Evolutionary conservation across 2,797 vertebrate species (phyloP).

Genomic region (Eupleurogrammus muticus): DNA sequence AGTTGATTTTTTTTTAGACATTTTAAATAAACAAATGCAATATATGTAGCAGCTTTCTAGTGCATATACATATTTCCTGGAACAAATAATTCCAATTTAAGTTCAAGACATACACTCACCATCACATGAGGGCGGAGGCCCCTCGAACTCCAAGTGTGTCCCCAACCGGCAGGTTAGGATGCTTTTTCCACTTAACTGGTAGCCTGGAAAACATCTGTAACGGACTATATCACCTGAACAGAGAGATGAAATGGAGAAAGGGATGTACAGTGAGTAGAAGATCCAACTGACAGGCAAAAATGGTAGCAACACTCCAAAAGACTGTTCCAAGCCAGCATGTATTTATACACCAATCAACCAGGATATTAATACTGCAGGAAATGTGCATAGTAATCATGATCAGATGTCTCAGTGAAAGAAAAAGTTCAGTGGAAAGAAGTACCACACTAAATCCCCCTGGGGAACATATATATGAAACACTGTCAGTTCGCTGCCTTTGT

Average conservation of each 20-base stretch:
- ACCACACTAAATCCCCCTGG: conserved; percentile 33
- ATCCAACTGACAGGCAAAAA: conserved; percentile 2
- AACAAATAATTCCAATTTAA: neutral
- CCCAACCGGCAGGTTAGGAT: conserved; percentile 94
- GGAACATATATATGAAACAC: conserved; percentile 34
- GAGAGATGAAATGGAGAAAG: conserved; percentile 15
- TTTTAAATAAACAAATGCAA: too few relatives aligned
- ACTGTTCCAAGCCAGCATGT: conserved; percentile 6
- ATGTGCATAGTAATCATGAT: conserved; percentile 23
- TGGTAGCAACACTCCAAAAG: conserved; percentile 2
- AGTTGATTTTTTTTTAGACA: too few relatives aligned
- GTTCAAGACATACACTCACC: conserved; percentile 80
- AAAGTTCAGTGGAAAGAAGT: conserved; percentile 23
- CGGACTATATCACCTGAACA: conserved; percentile 92
- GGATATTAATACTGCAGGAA: conserved; percentile 10
- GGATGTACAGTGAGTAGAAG: neutral
- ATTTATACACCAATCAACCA: conserved; percentile 4
- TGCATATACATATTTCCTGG: too few relatives aligned
- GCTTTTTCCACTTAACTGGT: conserved; percentile 91
- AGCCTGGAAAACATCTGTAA: conserved; percentile 95
- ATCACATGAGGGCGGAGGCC: conserved; percentile 95
- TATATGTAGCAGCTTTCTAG: too few relatives aligned
- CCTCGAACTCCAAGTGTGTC: conserved; percentile 94
- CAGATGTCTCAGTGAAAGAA: conserved; percentile 25
- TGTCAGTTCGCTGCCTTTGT: conserved; percentile 42